Percentiles rank a stretch among this genome's conserved stretches.
phyloP scores from a whole-genome alignment of 2,888 invertebrate species.

The Hoplodrina ambigua region DNA sequence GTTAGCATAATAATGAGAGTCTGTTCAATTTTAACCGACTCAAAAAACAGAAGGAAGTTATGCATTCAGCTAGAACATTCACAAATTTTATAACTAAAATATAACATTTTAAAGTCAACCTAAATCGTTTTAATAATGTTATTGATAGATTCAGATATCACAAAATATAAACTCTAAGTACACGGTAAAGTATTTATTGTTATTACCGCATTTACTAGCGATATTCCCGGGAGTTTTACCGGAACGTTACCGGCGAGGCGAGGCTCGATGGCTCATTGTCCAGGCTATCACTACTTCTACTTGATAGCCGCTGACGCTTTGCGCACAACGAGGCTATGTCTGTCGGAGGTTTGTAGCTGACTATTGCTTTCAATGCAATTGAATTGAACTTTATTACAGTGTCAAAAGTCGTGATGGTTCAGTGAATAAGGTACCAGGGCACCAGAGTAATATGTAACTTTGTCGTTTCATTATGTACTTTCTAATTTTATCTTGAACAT shows the following conservation, averaged over 20 bases:
- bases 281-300: slow-evolving; percentile 7
- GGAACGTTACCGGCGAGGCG: neutral
- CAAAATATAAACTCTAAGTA: neutral
- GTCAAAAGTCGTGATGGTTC: too few relatives aligned
- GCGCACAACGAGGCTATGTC: slow-evolving; percentile 9
- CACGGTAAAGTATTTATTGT: slow-evolving; percentile 30
- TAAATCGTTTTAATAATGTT: neutral
- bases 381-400: slow-evolving; percentile 15
- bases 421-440: too few relatives aligned
- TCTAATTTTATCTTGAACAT: too few relatives aligned
- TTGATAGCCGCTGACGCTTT: slow-evolving; percentile 21
- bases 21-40: too few relatives aligned
- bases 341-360: slow-evolving; percentile 13
- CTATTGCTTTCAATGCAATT: slow-evolving; percentile 33
- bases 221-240: slow-evolving; percentile 7
- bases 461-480: too few relatives aligned
- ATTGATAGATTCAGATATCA: neutral
- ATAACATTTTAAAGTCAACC: too few relatives aligned
- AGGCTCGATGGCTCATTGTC: slow-evolving; percentile 16
- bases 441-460: too few relatives aligned
- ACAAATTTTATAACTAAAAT: too few relatives aligned
- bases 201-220: slow-evolving; percentile 19
- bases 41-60: neutral
- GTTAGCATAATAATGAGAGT: too few relatives aligned
- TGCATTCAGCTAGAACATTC: neutral